These are phyloP conservation scores for Drosophila pruinosa DNA, from an alignment of 1,140 invertebrate genomes.

Conservation along the genomic window DNA sequence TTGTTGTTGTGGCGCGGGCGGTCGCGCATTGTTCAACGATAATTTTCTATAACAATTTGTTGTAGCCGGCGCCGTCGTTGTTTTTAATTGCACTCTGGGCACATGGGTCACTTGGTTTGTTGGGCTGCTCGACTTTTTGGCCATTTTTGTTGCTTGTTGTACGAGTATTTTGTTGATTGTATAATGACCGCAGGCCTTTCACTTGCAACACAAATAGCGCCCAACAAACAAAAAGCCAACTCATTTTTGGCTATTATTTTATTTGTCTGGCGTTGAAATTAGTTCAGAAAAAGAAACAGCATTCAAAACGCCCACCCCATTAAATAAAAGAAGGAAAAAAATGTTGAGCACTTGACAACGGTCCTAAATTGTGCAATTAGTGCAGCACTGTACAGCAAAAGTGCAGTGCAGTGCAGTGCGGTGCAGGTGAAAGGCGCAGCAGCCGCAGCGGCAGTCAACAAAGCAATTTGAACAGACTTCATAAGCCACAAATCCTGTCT, in stretches of 20 bases:
- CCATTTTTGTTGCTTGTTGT: constrained; percentile 5
- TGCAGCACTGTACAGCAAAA: constrained; percentile 35
- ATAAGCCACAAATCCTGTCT: constrained; percentile 49
- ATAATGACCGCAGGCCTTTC: constrained; percentile 74
- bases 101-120: constrained; percentile 34
- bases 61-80: constrained; percentile 48
- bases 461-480: constrained; percentile 37
- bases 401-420: constrained; percentile 10
- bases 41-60: constrained; percentile 69
- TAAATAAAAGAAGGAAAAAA: constrained; percentile 19
- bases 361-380: constrained; percentile 68
- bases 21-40: constrained; percentile 42
- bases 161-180: constrained; percentile 50
- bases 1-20: constrained; percentile 30
- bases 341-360: constrained; percentile 64
- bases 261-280: constrained; percentile 73
- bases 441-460: constrained; percentile 3
- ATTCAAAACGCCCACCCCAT: constrained; percentile 62
- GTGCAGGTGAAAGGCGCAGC: constrained; percentile 61
- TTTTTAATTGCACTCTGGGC: constrained; percentile 55
- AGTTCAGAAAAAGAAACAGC: constrained; percentile 51
- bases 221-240: constrained; percentile 61
- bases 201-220: constrained; percentile 41
- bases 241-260: constrained; percentile 73
- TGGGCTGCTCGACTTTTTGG: constrained; percentile 45